Evolutionary conservation across 2,888 invertebrate species (phyloP).

Genomic region (Tachystola acroxantha): DNA sequence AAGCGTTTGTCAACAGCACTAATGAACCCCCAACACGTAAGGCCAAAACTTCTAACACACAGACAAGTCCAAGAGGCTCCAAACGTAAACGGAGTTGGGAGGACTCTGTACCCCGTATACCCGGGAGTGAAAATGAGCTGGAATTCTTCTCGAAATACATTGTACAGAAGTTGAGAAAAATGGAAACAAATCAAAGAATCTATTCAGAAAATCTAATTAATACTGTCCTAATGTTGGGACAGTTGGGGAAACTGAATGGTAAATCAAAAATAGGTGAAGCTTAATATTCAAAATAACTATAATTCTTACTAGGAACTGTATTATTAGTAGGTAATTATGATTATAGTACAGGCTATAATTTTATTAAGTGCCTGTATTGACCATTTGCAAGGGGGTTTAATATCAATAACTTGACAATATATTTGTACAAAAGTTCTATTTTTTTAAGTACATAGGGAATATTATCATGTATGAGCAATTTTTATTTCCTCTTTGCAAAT

Average conservation of each 20-base stretch:
- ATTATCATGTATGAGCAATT: too few relatives aligned
- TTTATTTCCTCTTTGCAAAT: too few relatives aligned
- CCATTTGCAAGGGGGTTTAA: too few relatives aligned
- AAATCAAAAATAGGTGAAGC: constrained; percentile 59
- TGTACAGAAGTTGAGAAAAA: constrained; percentile 64
- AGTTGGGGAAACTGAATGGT: constrained; percentile 59
- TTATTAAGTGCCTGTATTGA: too few relatives aligned
- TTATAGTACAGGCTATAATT: too few relatives aligned
- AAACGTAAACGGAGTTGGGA: constrained; percentile 48
- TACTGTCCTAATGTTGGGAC: constrained; percentile 68
- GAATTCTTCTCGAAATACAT: constrained; percentile 72
- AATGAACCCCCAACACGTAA: constrained; percentile 34
- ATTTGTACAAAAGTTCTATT: too few relatives aligned
- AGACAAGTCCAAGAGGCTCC: constrained; percentile 33
- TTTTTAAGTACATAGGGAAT: too few relatives aligned
- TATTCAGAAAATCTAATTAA: constrained; percentile 73
- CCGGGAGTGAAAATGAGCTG: constrained; percentile 58
- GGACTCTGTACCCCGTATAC: constrained; percentile 28
- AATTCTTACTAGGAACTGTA: too few relatives aligned
- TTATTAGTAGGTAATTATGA: too few relatives aligned
- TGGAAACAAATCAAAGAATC: constrained; percentile 72
- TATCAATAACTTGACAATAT: too few relatives aligned
- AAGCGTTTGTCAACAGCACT: constrained; percentile 43
- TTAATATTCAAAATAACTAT: too few relatives aligned
- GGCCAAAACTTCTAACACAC: constrained; percentile 29